Conservation (phyloP, 2,113 vertebrate genomes). For the Numenius arquata region DNA sequence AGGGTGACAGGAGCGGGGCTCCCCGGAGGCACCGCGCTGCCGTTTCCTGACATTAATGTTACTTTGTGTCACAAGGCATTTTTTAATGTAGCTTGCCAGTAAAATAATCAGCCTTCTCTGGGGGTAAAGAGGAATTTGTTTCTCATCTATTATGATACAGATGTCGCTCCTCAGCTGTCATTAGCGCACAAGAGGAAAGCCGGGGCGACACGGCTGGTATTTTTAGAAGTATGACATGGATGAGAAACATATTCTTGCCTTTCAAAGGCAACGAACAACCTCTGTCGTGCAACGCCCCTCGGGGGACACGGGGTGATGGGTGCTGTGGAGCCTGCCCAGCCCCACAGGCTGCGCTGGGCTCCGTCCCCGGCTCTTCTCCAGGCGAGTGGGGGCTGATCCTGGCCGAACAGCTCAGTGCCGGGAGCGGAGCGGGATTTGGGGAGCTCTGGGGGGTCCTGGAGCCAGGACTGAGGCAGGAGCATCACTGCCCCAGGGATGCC, state of each 20-base stretch:
- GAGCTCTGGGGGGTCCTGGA: neutral
- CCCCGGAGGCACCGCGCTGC: neutral
- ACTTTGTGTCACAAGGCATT: slow-evolving; percentile 32
- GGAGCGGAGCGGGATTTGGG: fast-evolving
- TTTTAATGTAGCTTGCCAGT: neutral
- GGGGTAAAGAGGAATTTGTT: neutral
- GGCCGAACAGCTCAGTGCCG: fast-evolving
- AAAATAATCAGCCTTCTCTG: slow-evolving; percentile 32
- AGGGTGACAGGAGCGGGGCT: slow-evolving; percentile 25
- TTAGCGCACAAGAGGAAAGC: neutral
- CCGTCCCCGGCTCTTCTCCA: fast-evolving
- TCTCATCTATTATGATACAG: slow-evolving; percentile 9
- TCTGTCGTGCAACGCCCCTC: fast-evolving
- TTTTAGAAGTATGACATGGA: neutral
- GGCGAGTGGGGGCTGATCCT: fast-evolving
- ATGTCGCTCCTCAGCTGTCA: slow-evolving; percentile 19
- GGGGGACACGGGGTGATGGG: fast-evolving
- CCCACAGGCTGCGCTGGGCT: fast-evolving
- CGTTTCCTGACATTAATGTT: neutral
- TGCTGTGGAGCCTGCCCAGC: neutral
- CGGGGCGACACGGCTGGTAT: neutral
- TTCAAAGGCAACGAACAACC: neutral
- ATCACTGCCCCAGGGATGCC: neutral
- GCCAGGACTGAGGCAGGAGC: neutral
- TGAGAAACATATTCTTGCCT: neutral